These are phyloP conservation scores for Heliconius ismenius DNA, from an alignment of 2,888 invertebrate genomes.

Conservation along the genomic window DNA sequence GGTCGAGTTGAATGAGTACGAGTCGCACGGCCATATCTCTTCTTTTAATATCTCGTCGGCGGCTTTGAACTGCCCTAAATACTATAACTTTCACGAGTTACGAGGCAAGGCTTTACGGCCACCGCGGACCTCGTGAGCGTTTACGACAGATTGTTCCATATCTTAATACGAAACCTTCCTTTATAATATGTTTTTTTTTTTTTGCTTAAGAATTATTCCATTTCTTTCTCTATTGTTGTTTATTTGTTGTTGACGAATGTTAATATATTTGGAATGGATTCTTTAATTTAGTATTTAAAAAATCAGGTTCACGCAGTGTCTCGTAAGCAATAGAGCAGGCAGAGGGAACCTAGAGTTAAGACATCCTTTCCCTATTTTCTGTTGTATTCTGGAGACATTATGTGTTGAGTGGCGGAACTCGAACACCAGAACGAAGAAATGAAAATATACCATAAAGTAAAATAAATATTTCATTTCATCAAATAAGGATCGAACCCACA, in stretches of 20 bases:
- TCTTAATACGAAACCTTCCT: constrained; percentile 33
- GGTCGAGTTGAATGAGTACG: constrained; percentile 63
- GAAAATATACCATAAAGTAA: too few species aligned
- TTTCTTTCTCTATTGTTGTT: constrained; percentile 16
- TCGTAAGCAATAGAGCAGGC: too few species aligned
- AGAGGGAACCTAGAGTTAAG: too few species aligned
- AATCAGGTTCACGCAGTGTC: too few species aligned
- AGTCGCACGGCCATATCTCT: constrained; percentile 74
- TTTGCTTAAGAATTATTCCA: background rate
- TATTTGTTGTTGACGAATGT: background rate
- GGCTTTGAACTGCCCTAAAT: constrained; percentile 77
- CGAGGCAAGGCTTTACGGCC: constrained; percentile 64
- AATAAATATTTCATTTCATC: too few species aligned
- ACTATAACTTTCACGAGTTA: constrained; percentile 78
- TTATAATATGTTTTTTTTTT: constrained; percentile 26
- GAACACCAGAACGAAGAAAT: too few species aligned
- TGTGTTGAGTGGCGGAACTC: too few species aligned
- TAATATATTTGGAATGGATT: background rate
- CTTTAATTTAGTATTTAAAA: background rate
- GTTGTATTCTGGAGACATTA: too few species aligned
- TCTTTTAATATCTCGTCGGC: constrained; percentile 73
- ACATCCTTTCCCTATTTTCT: too few species aligned
- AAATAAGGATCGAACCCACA: too few species aligned
- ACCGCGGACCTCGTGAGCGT: constrained; percentile 46
- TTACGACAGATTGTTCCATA: constrained; percentile 57